Base-by-base conservation (phyloP, 2,113 vertebrate species). In the Hemichromis elongatus region DNA sequence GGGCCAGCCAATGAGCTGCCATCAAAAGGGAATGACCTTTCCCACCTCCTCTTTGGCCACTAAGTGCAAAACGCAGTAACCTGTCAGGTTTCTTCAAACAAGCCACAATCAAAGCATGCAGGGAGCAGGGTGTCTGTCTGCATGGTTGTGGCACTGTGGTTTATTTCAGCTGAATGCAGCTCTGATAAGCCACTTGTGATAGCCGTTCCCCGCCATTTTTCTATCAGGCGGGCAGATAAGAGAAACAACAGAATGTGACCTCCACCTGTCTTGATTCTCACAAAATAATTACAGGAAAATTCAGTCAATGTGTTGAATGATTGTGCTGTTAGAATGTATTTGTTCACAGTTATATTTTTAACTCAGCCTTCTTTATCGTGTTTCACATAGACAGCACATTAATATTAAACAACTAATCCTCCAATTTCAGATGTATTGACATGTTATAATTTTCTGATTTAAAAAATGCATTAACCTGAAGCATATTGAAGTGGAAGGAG, bases 31-130 rank as follows among this genome's bases (percentile, higher is more conserved):
- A 80, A 83, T 80, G 83, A 94, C 90, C 91, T 88, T 79, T 80
- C 81, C 59, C 53, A 70, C 84, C 30, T 88, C 79, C 84, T 70
- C 40, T 75, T 35, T 56, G 87, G 82, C 83, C 85, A 55, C 77
- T 87, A 82, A 79, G 83, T 89, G 91, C 18, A 54, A 90, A 93
- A 86, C 79, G 70, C 86, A 81, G 95, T 93, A 94, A 93, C 93
- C 89, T 88, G 88, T 92, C 50, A 79, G 40, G 50, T 28, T 54
- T 54, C 86, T 83, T 83, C 81, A 89, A 83, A 87, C 75, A 42
- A 86, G 79, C 77, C 26, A 11, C 87, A 88, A 80, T 90, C 86
- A 93, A 21, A 86, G 78, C 42, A 84, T 81, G 47, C 54, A 7
- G 82, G 80, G 81, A 59, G 70, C 30, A 53, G 13, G 13, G 14